Evolutionary conservation across 2,113 vertebrate genomes (phyloP), one percentile per base, ranked within the genome.

Genomic region (Dissostichus mawsoni): DNA sequence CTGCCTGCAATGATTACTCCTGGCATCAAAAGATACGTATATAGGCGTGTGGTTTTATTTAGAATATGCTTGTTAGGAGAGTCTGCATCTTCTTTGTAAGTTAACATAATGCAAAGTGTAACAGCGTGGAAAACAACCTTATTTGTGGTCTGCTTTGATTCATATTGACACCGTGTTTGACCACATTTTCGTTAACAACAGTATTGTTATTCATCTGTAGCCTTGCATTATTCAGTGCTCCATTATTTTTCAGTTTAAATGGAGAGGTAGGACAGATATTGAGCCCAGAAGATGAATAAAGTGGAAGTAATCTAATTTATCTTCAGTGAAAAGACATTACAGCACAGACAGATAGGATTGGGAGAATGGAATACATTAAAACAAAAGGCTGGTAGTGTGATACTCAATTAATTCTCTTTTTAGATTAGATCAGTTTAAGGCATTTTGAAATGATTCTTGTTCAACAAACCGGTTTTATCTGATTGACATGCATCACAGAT

Each of bases 291-390:
- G 69, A 82, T 69, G 65, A 78, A 84, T 82, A 83, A 68, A 87
- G 78, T 72, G 53, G 29, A 72, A 50, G 51, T 76, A 69, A 83
- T 90, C 57, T 81, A 64, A 76, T 86, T 76, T 51, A 77, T 91
- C 81, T 83, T 82, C 11, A 4, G 48, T 66, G 72, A 68, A 88
- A 69, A 82, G 64, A 74, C 33, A 78, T 71, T 69, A 41, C 50
- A 76, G 73, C 20, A 16, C 12, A 69, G 73, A 81, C 68, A 57
- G 66, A 69, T 80, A 55, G 82, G 78, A 89, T 79, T 61, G 17
- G 73, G 58, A 80, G 57, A 84, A 76, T 64, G 36, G 67, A 88
- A 88, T 76, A 73, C 51, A 86, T 84, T 76, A 76, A 76, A 23
- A 44, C 23, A 72, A 74, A 77, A 68, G 45, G 33, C 57, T 73